Evolutionary conservation across 2,888 invertebrate species (phyloP), one percentile per base, ranked within the genome.

Genomic region (Eilema depressum): DNA sequence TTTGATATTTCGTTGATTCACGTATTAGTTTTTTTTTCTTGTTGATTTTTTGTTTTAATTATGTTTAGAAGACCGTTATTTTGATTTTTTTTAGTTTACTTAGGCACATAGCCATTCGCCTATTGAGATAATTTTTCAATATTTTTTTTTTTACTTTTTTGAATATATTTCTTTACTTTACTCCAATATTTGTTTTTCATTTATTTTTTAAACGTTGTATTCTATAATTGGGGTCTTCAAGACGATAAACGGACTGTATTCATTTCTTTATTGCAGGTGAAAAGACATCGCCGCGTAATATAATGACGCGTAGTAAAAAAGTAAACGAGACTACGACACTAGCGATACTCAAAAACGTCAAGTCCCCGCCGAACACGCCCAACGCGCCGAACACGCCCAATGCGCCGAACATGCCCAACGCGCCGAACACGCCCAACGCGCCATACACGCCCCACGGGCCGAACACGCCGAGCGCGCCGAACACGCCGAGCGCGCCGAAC

Each of bases 251-350:
- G 86, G 87, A 92, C 89, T 91, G 89, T 91, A 91, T 84, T 85
- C 60, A 70, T 75, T 86, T 91, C 33, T 91, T 91, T 86, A 86
- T 94, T 95, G 81, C 95, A 95, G 95, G 89, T 89, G 85, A 83
- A 78, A 89, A 86, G 85, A 75, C 88, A 72, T 79, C 89, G 85
- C 86, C 85, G 71, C 80, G 87, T 81, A 89, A 87, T 88, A 91
- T 93, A 85, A 87, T 93, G 87, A 93, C 95, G 74, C 90, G 92
- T 76, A 93, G 92, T 88, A 93, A 92, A 90, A 91, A 90, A 82
- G 83, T 86, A 65, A 85, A 84, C 75, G 92, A 92, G 78, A 87
- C 89, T 64, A 92, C 92, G 68, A 93, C 93, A 28, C 86, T 93
- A 76, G 93, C 94, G 56, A 93, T 93, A 79, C 84, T 93, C 76